Evolutionary conservation across 92 coral and sea anemone genomes (phyloP).

Genomic region (Parazoanthus swiftii): DNA sequence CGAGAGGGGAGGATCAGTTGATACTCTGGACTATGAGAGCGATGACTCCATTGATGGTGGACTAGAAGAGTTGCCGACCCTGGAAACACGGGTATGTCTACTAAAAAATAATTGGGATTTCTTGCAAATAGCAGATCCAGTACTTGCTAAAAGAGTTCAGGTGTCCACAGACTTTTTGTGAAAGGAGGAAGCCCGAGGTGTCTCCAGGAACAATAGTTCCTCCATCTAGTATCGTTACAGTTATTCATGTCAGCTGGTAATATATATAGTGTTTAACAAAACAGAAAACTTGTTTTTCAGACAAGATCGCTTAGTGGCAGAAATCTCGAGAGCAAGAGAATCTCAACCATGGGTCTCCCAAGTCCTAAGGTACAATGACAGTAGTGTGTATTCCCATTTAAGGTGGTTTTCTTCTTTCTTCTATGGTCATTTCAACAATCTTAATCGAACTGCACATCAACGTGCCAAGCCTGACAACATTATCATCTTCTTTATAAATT

Average conservation of each 20-base stretch:
- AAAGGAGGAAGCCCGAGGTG: too few species aligned
- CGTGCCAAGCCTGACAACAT: too few species aligned
- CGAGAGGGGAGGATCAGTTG: conserved; percentile 26
- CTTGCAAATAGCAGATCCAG: not conserved
- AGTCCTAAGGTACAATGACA: conserved; percentile 8
- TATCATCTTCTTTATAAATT: too few species aligned
- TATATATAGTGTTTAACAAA: not conserved
- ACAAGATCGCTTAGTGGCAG: not conserved
- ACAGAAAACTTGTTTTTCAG: conserved; percentile 16
- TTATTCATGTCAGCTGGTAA: too few species aligned
- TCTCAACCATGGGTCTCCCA: conserved; percentile 26
- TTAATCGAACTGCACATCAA: too few species aligned
- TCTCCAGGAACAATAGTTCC: too few species aligned
- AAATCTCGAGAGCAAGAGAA: conserved; percentile 23
- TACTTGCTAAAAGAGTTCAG: too few species aligned
- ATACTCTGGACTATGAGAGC: conserved; percentile 64
- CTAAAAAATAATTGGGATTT: not conserved
- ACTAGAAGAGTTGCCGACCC: conserved; percentile 28
- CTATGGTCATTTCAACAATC: too few species aligned
- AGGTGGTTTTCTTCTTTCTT: too few species aligned
- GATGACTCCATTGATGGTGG: conserved; percentile 67
- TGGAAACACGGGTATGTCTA: conserved; percentile 21
- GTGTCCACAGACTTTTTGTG: too few species aligned
- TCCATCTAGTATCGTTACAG: too few species aligned
- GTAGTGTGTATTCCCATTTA: not conserved